Percentiles rank a stretch among this genome's conserved stretches.
phyloP scores from a whole-genome alignment of 1,140 invertebrate genomes.

The Chironomus tepperi region DNA sequence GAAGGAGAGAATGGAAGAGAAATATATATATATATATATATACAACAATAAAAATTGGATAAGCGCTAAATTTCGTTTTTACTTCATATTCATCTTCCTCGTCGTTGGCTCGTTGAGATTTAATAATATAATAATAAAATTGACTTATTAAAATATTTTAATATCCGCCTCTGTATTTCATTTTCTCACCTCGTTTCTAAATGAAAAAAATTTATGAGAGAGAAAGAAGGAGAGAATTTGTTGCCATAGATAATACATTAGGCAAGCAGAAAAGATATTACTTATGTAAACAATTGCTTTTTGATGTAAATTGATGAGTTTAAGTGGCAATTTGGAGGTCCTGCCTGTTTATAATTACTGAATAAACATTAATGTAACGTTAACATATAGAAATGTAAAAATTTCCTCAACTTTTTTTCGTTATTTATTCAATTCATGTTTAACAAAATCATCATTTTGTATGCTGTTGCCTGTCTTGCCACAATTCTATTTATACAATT shows the following conservation, averaged over 20 bases:
- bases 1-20: not conserved
- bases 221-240: no score
- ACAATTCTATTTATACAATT: no score
- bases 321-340: conserved; percentile 12
- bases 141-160: no score
- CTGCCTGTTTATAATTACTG: conserved; percentile 7
- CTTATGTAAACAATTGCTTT: conserved; percentile 9
- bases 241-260: not conserved
- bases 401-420: not conserved
- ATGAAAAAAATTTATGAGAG: not conserved
- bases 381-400: no score
- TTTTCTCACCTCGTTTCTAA: not conserved
- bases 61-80: not conserved
- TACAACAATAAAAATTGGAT: not conserved
- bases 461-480: not conserved
- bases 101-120: no score
- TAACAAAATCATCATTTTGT: conserved; percentile 14
- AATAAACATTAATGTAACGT: not conserved
- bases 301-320: conserved; percentile 14
- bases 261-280: not conserved
- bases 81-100: no score
- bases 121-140: no score
- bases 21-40: no score
- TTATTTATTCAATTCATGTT: conserved; percentile 4
- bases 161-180: not conserved